Conservation (phyloP, 2,888 invertebrate genomes). For the Tetheella fluctuosa region DNA sequence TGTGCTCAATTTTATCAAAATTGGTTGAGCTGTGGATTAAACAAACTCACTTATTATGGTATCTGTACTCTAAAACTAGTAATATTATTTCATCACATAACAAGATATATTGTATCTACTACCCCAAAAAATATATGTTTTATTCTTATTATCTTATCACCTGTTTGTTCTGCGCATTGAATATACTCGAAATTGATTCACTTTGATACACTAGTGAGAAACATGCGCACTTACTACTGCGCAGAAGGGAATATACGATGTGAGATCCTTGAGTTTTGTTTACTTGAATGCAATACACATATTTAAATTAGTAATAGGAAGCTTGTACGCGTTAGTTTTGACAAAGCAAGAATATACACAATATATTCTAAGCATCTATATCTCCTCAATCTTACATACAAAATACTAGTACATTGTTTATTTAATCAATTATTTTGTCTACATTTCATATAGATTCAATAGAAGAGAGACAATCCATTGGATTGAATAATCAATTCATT, state of each 20-base stretch:
- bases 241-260: neutral
- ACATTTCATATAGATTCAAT: no score
- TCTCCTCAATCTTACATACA: no score
- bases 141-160: neutral
- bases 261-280: constrained; percentile 3
- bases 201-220: neutral
- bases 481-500: no score
- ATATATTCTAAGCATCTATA: neutral
- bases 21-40: no score
- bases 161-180: neutral
- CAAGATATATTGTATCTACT: neutral
- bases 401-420: no score
- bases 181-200: neutral
- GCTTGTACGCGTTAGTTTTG: neutral
- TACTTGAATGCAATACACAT: constrained; percentile 5
- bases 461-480: no score
- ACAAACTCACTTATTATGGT: no score
- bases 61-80: no score
- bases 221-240: constrained; percentile 2
- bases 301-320: constrained; percentile 2
- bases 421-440: no score
- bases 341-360: no score
- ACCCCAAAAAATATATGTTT: neutral
- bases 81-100: no score
- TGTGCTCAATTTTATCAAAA: no score